These are phyloP conservation scores for Stegostoma tigrinum DNA, from an alignment of 2,113 vertebrate species.

Conservation along the genomic window DNA sequence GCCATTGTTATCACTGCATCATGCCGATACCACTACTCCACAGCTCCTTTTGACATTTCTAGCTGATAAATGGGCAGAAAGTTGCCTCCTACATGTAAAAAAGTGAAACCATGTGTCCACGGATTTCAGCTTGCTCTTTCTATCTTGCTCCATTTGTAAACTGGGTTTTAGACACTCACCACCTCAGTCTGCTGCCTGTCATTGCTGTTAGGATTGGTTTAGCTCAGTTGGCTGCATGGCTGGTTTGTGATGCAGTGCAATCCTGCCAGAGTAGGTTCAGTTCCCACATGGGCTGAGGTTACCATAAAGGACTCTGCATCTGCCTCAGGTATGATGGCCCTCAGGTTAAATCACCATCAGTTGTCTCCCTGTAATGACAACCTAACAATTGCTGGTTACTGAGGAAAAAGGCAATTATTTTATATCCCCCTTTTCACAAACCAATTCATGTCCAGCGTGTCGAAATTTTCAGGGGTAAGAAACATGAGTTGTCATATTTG, in stretches of 20 bases:
- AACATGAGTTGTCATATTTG: background rate
- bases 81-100: background rate
- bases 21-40: background rate
- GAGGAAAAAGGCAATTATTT: too few species aligned
- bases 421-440: background rate
- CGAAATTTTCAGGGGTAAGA: background rate
- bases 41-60: background rate
- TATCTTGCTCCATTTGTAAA: background rate
- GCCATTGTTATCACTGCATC: background rate
- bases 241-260: too few species aligned
- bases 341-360: too few species aligned
- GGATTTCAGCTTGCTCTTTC: background rate
- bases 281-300: too few species aligned
- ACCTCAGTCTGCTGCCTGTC: background rate
- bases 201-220: background rate
- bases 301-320: too few species aligned
- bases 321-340: too few species aligned
- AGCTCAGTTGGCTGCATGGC: too few species aligned
- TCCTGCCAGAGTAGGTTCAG: too few species aligned
- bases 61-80: background rate
- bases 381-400: too few species aligned
- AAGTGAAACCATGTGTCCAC: background rate
- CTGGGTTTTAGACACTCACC: background rate
- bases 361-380: too few species aligned
- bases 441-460: background rate